phyloP scores from a whole-genome alignment of 2,113 vertebrate genomes.

The Steatornis caripensis region DNA sequence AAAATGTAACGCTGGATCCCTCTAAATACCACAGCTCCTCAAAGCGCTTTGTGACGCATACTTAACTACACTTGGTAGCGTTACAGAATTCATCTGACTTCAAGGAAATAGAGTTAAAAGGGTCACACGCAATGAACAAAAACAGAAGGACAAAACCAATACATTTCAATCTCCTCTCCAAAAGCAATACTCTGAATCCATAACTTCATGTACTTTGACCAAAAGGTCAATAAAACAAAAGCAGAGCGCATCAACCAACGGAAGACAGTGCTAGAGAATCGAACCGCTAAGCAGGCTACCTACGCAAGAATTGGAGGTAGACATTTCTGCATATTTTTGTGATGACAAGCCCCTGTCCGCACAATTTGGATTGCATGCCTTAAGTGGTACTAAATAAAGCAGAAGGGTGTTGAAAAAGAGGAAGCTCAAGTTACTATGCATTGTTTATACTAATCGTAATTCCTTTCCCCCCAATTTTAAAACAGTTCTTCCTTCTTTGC shows the following conservation, averaged over 20 bases:
- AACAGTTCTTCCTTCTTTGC: background rate
- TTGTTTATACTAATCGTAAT: background rate
- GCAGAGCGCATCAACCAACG: background rate
- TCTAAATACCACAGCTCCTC: slow-evolving; percentile 12
- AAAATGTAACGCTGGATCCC: background rate
- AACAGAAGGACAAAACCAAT: background rate
- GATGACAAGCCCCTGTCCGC: background rate
- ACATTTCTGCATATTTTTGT: background rate
- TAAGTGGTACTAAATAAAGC: background rate
- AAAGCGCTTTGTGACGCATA: background rate
- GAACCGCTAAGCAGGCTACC: background rate
- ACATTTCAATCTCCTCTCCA: background rate
- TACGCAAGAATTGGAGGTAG: background rate
- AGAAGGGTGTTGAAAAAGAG: background rate
- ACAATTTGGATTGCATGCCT: background rate
- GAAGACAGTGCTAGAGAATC: background rate
- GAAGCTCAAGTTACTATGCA: background rate
- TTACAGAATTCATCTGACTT: background rate
- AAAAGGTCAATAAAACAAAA: background rate
- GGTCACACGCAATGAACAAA: background rate
- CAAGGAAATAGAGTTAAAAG: slow-evolving; percentile 15
- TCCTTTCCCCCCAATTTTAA: background rate
- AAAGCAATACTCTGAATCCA: background rate
- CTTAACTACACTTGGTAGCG: background rate
- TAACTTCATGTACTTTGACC: background rate